These are phyloP conservation scores for Cephus spinipes DNA, from an alignment of 2,888 invertebrate species.

Conservation along the genomic window DNA sequence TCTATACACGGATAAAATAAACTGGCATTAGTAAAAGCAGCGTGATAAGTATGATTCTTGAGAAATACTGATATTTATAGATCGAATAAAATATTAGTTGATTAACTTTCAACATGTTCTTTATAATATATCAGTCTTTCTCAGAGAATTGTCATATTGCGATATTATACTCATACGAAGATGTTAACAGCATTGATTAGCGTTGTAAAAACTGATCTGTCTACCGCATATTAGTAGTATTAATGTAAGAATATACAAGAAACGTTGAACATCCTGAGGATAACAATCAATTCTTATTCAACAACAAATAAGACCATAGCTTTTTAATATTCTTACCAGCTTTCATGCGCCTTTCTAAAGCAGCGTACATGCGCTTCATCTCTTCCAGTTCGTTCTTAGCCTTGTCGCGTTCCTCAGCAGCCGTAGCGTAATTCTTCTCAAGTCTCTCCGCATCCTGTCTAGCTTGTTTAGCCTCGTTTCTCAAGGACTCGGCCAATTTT, in stretches of 20 bases:
- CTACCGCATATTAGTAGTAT: not conserved
- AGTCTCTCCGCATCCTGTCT: slow-evolving; percentile 83
- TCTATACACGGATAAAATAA: slow-evolving; percentile 7
- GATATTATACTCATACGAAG: not conserved
- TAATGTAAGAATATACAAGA: not conserved
- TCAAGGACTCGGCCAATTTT: slow-evolving; percentile 76
- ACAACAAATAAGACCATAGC: not conserved
- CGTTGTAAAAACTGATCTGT: not conserved
- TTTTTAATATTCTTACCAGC: slow-evolving; percentile 47
- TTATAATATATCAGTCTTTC: not conserved
- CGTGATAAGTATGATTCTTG: not conserved
- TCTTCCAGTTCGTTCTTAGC: slow-evolving; percentile 84
- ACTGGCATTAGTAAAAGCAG: slow-evolving; percentile 15
- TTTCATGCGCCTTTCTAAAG: slow-evolving; percentile 76
- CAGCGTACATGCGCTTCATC: slow-evolving; percentile 80
- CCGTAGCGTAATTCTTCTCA: slow-evolving; percentile 82
- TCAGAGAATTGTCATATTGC: not conserved
- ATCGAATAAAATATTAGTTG: not conserved
- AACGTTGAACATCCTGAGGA: not conserved
- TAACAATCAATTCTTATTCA: not conserved
- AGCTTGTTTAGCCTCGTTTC: slow-evolving; percentile 81
- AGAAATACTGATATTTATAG: not conserved
- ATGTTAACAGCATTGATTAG: not conserved
- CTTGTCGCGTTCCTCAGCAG: slow-evolving; percentile 81
- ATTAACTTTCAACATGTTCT: not conserved